Evolutionary conservation across 2,113 vertebrate species (phyloP).

Genomic region (Actenoides lindsayi): DNA sequence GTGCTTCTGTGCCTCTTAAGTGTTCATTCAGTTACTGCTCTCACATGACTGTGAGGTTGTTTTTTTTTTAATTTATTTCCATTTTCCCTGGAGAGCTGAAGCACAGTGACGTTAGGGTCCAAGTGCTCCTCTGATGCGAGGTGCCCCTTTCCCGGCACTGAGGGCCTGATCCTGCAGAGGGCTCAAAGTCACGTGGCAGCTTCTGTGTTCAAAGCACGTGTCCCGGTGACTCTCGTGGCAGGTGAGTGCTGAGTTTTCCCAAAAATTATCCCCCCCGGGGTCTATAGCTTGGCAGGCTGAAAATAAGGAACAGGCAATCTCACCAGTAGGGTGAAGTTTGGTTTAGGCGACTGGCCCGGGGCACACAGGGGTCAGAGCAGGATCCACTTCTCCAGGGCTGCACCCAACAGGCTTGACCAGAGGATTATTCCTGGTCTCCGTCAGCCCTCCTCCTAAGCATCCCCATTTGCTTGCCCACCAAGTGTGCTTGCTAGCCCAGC

Average conservation of each 20-base stretch:
- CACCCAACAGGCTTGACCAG: background rate
- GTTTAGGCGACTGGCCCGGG: background rate
- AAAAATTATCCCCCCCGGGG: background rate
- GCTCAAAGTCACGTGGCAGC: background rate
- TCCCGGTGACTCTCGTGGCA: background rate
- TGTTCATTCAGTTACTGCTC: background rate
- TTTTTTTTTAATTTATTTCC: background rate
- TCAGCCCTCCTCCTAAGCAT: background rate
- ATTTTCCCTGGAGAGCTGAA: background rate
- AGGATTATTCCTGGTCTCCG: background rate
- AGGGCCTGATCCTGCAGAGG: background rate
- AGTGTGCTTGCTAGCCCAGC: background rate
- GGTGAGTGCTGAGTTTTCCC: background rate
- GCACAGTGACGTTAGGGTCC: background rate
- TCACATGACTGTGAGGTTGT: background rate
- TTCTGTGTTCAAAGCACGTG: background rate
- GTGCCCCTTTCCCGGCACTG: background rate
- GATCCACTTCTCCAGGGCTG: background rate
- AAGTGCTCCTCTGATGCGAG: background rate
- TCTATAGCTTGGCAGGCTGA: background rate
- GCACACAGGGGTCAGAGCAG: background rate
- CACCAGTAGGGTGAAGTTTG: background rate
- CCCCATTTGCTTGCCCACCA: background rate
- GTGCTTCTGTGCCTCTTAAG: background rate
- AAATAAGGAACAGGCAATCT: background rate